A percentile compares a stretch with the other conserved stretches of the same genome.
phyloP scores from a whole-genome alignment of 1,140 invertebrate genomes.

The Drosophila pectinifera region DNA sequence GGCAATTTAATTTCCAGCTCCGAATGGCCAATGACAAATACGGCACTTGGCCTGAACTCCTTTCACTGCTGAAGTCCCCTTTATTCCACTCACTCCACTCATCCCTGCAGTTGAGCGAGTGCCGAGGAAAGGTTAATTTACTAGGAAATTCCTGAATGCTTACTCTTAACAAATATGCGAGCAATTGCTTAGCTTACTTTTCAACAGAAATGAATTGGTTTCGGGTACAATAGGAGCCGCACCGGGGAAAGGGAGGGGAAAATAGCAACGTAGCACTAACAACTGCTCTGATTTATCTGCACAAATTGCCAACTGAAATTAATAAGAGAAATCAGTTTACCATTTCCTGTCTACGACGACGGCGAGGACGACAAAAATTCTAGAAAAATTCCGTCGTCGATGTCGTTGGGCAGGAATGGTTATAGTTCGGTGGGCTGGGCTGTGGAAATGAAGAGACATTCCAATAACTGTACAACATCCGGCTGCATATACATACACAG shows the following conservation, averaged over 20 bases:
- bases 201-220: conserved; percentile 16
- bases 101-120: conserved; percentile 15
- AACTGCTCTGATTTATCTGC: conserved; percentile 64
- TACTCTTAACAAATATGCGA: conserved; percentile 57
- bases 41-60: conserved; percentile 1
- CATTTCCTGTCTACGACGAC: conserved; percentile 65
- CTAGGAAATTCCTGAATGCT: conserved; percentile 55
- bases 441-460: conserved; percentile 61
- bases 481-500: conserved; percentile 44
- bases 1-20: conserved; percentile 15
- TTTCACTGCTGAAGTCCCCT: not conserved
- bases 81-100: not conserved
- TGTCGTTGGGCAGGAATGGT: conserved; percentile 4
- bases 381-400: conserved; percentile 71
- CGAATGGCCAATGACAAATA: conserved; percentile 18
- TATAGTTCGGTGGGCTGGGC: not conserved
- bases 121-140: conserved; percentile 55
- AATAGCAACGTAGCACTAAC: conserved; percentile 34
- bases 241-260: not conserved
- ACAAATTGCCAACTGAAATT: conserved; percentile 77
- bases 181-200: conserved; percentile 58
- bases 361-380: conserved; percentile 46
- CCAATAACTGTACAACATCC: conserved; percentile 81
- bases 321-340: conserved; percentile 79
- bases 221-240: conserved; percentile 7